phyloP scores from a whole-genome alignment of 2,113 vertebrate species.

The Bombycilla garrulus region DNA sequence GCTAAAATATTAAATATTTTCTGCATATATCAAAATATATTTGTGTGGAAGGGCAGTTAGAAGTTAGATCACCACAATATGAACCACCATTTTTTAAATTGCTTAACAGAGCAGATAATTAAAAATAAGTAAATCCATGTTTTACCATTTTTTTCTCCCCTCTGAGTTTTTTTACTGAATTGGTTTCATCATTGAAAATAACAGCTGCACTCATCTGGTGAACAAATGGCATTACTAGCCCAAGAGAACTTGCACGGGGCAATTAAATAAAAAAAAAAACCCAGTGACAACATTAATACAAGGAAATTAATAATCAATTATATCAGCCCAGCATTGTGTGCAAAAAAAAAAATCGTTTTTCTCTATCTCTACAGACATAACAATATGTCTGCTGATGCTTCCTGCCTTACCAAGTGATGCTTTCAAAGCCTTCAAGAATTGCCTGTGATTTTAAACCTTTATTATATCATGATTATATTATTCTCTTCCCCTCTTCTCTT shows the following conservation, averaged over 20 bases:
- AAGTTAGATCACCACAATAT: background rate
- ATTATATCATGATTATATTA: background rate
- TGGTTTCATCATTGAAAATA: slow-evolving; percentile 58
- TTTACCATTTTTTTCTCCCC: background rate
- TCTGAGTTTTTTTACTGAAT: background rate
- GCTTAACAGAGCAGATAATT: slow-evolving; percentile 10
- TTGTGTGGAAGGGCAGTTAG: background rate
- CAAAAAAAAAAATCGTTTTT: background rate
- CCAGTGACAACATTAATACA: slow-evolving; percentile 40
- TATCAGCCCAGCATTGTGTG: background rate
- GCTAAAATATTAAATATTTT: background rate
- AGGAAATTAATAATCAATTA: slow-evolving; percentile 49
- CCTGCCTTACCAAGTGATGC: background rate
- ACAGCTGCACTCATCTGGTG: slow-evolving; percentile 24
- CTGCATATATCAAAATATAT: background rate
- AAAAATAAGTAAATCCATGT: slow-evolving; percentile 48
- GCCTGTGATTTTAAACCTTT: background rate
- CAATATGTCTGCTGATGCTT: background rate
- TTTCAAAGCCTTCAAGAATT: background rate
- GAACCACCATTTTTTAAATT: background rate
- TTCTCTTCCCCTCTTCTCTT: background rate
- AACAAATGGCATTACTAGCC: slow-evolving; percentile 63
- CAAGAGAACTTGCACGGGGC: slow-evolving; percentile 32
- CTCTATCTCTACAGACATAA: background rate
- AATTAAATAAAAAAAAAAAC: slow-evolving; percentile 36